Evolutionary conservation across 2,797 vertebrate genomes (phyloP).

Genomic region (Hylomyscus alleni): DNA sequence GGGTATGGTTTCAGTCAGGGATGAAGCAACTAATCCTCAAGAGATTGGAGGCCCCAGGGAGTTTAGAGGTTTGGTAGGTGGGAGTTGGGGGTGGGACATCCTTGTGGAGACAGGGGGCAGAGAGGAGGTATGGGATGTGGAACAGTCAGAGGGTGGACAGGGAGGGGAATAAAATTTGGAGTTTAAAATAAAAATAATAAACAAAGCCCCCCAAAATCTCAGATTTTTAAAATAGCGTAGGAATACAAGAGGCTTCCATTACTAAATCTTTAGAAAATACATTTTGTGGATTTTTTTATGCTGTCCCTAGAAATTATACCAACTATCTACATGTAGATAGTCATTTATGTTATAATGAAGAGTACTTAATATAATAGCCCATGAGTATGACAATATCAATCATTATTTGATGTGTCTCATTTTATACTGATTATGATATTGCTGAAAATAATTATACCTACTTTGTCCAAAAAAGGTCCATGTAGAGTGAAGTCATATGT

Average conservation of each 20-base stretch:
- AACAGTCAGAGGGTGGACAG: no score
- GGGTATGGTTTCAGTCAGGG: no score
- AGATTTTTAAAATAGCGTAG: conserved; percentile 3
- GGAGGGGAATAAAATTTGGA: no score
- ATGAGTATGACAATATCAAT: neutral
- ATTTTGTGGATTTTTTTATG: neutral
- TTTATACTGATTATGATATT: neutral
- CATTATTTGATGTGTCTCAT: neutral
- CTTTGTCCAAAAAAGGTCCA: neutral
- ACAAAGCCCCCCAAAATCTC: neutral
- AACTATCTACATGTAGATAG: neutral
- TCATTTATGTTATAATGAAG: conserved; percentile 4
- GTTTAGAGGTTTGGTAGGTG: no score
- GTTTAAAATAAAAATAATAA: no score
- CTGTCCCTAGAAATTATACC: neutral
- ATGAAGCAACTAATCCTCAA: no score
- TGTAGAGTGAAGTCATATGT: neutral
- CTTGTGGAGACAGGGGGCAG: no score
- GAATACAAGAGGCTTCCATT: neutral
- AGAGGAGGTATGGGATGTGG: no score
- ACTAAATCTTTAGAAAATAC: neutral
- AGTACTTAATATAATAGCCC: conserved; percentile 7
- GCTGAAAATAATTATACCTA: neutral
- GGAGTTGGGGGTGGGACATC: no score
- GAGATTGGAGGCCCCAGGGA: no score